Base-by-base conservation (phyloP, 1,140 invertebrate genomes). In the Dendroctonus valens region DNA sequence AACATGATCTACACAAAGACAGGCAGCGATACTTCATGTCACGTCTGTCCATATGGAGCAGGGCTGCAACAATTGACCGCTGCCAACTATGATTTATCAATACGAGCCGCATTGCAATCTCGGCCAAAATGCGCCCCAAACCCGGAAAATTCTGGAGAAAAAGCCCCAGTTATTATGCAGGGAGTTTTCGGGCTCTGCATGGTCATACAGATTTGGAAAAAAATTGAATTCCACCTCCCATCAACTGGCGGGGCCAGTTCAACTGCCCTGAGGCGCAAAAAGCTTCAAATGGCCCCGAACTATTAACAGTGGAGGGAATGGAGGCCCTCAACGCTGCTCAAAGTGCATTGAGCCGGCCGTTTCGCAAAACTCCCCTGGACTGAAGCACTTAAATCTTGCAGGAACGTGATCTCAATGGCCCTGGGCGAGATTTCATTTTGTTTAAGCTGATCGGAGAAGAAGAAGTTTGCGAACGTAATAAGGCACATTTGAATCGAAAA, bases 21-120 rank as follows among this genome's bases (percentile, higher is more conserved):
- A 26, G 1, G 26, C 26, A 26, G 41, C 57, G 38, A 49, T 59
- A 7, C 15, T 46, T 59, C 46, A 59, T 9, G 42, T 59, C 57
- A 59, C 14, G 57, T 59, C 41, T 7, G 7, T 14, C 44, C 57
- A 48, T 59, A 59, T 48, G 57, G 57, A 49, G 9, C n/a, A 11
- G 26, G 26, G 26, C 42, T 59, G 57, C 57, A 59, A 59, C 57
- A 59, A 59, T 59, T 59, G 57, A 59, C 57, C 57, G 57, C 57
- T 59, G 57, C 57, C 57, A 59, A 59, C 39, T 48, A 59, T 59
- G 57, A 59, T 59, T 59, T 59, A 59, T 59, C 57, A 59, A 59
- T 59, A 59, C 42, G 49, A 59, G 57, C 57, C 57, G 57, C 57
- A 59, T 12, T 59, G 57, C 57, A 59, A 59, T 59, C 57, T 59